Percentiles rank a stretch among this genome's conserved stretches.
Evolutionary conservation across 2,888 invertebrate genomes (phyloP).

Genomic region (Esperia sulphurella): DNA sequence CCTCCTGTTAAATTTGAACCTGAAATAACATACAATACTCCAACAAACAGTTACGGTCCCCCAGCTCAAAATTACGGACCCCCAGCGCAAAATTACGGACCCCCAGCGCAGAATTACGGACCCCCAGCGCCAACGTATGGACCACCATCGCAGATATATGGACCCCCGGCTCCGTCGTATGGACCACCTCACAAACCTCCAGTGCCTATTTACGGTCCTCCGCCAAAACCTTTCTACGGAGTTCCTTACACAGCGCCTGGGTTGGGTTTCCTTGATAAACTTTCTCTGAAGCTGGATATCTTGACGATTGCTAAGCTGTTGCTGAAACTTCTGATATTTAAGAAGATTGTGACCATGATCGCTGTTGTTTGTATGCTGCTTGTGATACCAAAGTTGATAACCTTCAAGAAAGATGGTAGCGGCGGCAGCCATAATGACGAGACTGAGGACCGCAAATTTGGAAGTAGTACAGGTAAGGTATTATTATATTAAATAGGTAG

Average conservation of each 20-base stretch:
- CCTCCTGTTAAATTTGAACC: constrained; percentile 60
- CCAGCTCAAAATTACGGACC: constrained; percentile 51
- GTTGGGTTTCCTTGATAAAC: constrained; percentile 81
- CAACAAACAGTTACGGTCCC: constrained; percentile 49
- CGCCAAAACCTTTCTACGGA: constrained; percentile 68
- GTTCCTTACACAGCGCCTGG: constrained; percentile 77
- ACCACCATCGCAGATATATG: constrained; percentile 52
- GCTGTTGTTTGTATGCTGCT: constrained; percentile 86
- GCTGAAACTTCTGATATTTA: constrained; percentile 87
- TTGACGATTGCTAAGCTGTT: constrained; percentile 86
- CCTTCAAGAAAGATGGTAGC: constrained; percentile 60
- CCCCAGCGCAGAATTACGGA: constrained; percentile 60
- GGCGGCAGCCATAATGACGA: constrained; percentile 48
- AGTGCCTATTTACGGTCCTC: constrained; percentile 63
- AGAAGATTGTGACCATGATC: constrained; percentile 89
- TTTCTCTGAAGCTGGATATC: constrained; percentile 84
- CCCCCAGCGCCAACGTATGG: constrained; percentile 60
- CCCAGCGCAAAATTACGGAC: constrained; percentile 48
- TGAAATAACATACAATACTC: constrained; percentile 54
- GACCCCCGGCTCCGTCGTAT: constrained; percentile 58
- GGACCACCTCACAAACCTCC: constrained; percentile 62
- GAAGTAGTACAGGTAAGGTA: constrained; percentile 45
- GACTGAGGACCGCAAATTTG: constrained; percentile 47
- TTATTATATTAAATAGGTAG: too few species aligned
- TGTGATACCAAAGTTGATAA: constrained; percentile 85